Evolutionary conservation across 2,888 invertebrate genomes (phyloP).

Genomic region (Phyto melanocephala): DNA sequence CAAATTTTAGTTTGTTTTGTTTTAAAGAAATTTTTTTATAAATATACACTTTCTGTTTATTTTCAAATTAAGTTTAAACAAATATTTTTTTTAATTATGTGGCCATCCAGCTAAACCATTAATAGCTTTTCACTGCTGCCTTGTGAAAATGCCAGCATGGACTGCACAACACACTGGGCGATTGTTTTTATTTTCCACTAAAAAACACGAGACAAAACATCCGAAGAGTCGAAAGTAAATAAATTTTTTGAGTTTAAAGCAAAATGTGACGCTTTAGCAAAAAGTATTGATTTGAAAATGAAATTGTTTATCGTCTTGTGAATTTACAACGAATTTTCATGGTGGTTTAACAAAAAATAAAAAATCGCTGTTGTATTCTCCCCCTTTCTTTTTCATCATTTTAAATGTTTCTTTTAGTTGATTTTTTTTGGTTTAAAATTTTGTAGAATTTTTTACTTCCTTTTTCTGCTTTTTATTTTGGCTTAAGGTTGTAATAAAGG

Average conservation of each 20-base stretch:
- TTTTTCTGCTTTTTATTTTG: conserved; percentile 27
- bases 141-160: not conserved
- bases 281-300: conserved; percentile 67
- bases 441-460: conserved; percentile 9
- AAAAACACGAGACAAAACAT: not conserved
- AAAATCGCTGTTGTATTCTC: not conserved
- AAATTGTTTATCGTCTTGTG: conserved; percentile 47
- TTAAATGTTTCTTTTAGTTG: conserved; percentile 58
- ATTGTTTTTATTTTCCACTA: conserved; percentile 22
- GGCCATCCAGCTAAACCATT: no score
- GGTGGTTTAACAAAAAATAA: conserved; percentile 23
- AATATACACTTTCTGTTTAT: no score
- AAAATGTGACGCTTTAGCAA: not conserved
- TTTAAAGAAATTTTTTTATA: no score
- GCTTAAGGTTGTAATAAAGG: conserved; percentile 5
- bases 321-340: conserved; percentile 41
- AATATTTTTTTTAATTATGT: no score
- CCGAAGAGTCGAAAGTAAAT: not conserved
- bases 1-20: no score
- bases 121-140: not conserved
- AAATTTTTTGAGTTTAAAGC: not conserved
- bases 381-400: conserved; percentile 59
- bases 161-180: not conserved
- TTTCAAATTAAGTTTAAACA: no score
- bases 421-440: conserved; percentile 30